Base-by-base conservation (phyloP, 2,113 vertebrate genomes). In the Holacanthus passer region DNA sequence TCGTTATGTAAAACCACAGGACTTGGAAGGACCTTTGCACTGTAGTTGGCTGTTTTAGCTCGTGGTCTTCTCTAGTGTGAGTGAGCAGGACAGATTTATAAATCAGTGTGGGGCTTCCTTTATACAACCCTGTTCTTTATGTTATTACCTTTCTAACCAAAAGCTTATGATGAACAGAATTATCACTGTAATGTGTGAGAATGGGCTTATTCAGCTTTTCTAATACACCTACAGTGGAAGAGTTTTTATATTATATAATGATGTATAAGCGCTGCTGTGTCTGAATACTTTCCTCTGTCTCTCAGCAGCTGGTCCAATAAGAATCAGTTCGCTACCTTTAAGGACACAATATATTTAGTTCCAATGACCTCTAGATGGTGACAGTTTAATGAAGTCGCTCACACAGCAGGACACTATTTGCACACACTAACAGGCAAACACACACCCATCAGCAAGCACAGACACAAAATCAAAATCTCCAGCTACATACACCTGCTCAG, bases 1-100 rank as follows among this genome's bases (percentile, higher is more conserved):
- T 20, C 1, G 10, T 69, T 60, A 20, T 64, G 66, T 71, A 48
- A 80, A 76, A 85, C 70, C 53, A 48, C 50, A 52, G 35, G 50
- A 71, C 52, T n/a, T 64, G 50, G 58, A 72, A 37, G 41, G 52
- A 17, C 63, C 19, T 45, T 60, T 72, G 43, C 12, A 17, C 31
- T 63, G 48, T 19, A 53, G 43, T 8, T 53, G 63, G 56, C 64
- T 66, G 63, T 67, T 59, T 53, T 5, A 71, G 74, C 63, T 79
- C 48, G 43, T 68, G 43, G 62, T 77, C 22, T 39, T 59, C 56
- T 67, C 27, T 50, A 55, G 31, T 20, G 1, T 71, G 24, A 82
- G 24, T 77, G n/a, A 55, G 47, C 64, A 22, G 68, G 37, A 65
- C 62, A 73, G 24, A 55, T 37, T 70, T 77, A 41, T 41, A 4